Base-by-base conservation (phyloP, 2,113 vertebrate species). In the Dicaeum eximium region DNA sequence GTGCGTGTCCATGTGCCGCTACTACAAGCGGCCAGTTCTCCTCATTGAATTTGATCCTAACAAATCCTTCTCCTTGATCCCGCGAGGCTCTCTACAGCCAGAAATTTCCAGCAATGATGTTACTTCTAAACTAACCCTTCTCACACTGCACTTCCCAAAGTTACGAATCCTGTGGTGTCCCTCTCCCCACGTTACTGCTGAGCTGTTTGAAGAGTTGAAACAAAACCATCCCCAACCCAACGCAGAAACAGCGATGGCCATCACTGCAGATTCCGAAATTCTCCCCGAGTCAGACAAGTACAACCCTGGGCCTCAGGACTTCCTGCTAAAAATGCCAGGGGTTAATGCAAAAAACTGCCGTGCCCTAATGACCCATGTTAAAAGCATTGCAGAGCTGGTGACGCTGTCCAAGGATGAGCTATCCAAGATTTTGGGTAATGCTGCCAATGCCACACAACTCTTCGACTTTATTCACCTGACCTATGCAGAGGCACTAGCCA, bases 81-180 rank as follows among this genome's bases (percentile, higher is more conserved):
- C 98, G 9, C 98, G 98, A 4, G 98, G 98, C 2, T 98, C 98
- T 62, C 97, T 99, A 11, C 98, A 98, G 20, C 98, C 98, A 11
- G 99, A 99, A 93, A 99, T 99, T 89, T 99, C 99, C 8, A 97
- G 98, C 66, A 98, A 86, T 2, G 99, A 99, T 50, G 15, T 99
- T 24, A 99, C 98, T 31, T 99, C 99, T 60, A 99, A 99, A 30
- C 98, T 99, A 38, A 98, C 99, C 2, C 98, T 99, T 6, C 98
- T 99, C 15, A 99, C 99, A 0, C 98, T 99, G 24, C 99, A 99
- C 93, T 99, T 99, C 96, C 99, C 99, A 0, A 98, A 98, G 7
- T 97, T 99, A 13, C 98, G 99, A 7, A 96, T 99, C 15, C 98
- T 99, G 60, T 99, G 99, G 99, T 99, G 99, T 92, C 98, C 99